These are phyloP conservation scores for Nesogale talazaci DNA, from an alignment of 2,113 vertebrate genomes.

Conservation along the genomic window DNA sequence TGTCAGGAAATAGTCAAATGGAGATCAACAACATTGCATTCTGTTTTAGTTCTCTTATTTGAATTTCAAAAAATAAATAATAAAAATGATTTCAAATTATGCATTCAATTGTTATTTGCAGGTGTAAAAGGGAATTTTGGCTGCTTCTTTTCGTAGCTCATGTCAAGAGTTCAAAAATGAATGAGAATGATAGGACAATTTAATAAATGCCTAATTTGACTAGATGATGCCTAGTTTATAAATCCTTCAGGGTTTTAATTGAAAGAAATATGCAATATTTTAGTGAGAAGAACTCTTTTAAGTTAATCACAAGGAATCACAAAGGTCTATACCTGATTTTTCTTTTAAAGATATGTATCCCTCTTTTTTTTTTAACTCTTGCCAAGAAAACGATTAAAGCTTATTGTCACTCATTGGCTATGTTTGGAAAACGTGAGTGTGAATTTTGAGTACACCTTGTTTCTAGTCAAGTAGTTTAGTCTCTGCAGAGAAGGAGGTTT, in stretches of 20 bases:
- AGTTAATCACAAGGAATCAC: slow-evolving; percentile 33
- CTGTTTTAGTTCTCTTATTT: slow-evolving; percentile 72
- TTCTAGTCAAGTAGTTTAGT: slow-evolving; percentile 50
- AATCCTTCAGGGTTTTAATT: slow-evolving; percentile 23
- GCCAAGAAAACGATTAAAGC: slow-evolving; percentile 68
- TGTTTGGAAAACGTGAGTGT: slow-evolving; percentile 33
- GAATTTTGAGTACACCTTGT: slow-evolving; percentile 36
- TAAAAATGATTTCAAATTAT: slow-evolving; percentile 75
- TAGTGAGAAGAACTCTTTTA: slow-evolving; percentile 53
- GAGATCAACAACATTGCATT: slow-evolving; percentile 69
- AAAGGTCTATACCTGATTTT: slow-evolving; percentile 55
- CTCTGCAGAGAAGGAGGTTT: slow-evolving; percentile 40
- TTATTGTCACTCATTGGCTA: slow-evolving; percentile 53
- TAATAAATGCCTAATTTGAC: slow-evolving; percentile 67
- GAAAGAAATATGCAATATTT: slow-evolving; percentile 34
- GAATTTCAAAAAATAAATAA: slow-evolving; percentile 68
- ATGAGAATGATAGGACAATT: slow-evolving; percentile 66
- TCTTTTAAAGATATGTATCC: slow-evolving; percentile 17
- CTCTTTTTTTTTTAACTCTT: slow-evolving; percentile 38
- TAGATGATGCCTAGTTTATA: slow-evolving; percentile 75
- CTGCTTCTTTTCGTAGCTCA: slow-evolving; percentile 49
- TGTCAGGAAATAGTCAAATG: slow-evolving; percentile 75
- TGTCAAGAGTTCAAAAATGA: slow-evolving; percentile 63
- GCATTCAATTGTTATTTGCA: slow-evolving; percentile 73
- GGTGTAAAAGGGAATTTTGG: slow-evolving; percentile 69